phyloP scores from a whole-genome alignment of 2,888 invertebrate genomes.

The Atethmia centrago region DNA sequence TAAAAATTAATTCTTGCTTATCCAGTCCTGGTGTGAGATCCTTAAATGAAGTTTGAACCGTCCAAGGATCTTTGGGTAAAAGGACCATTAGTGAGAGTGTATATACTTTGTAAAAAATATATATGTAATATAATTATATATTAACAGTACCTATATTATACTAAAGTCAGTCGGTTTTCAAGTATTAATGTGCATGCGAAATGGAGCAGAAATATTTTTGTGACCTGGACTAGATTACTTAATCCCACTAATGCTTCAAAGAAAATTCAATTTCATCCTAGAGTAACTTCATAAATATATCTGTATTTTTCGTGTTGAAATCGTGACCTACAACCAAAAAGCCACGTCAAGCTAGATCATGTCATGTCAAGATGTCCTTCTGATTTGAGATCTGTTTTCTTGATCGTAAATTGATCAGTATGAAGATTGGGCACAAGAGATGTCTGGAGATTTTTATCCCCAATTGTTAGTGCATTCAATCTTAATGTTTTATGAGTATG shows the following conservation, averaged over 20 bases:
- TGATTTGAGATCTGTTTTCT: not conserved
- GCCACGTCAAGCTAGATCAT: not conserved
- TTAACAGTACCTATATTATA: constrained; percentile 22
- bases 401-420: constrained; percentile 16
- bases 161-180: constrained; percentile 48
- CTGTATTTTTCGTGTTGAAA: constrained; percentile 9
- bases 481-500: not conserved
- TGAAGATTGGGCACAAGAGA: constrained; percentile 17
- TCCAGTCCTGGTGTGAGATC: constrained; percentile 70
- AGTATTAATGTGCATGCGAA: not conserved
- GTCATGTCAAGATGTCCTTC: not conserved
- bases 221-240: not conserved
- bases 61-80: constrained; percentile 79
- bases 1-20: constrained; percentile 67
- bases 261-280: constrained; percentile 32
- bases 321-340: not conserved
- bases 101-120: constrained; percentile 73
- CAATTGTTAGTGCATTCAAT: constrained; percentile 2
- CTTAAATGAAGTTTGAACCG: constrained; percentile 75
- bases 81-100: constrained; percentile 82
- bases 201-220: not conserved
- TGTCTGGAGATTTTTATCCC: not conserved
- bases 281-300: constrained; percentile 17
- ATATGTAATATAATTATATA: constrained; percentile 49
- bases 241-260: not conserved